A percentile compares a stretch with the other conserved stretches of the same genome.
These are phyloP conservation scores for Baryphthengus martii DNA, from an alignment of 2,113 vertebrate species.

Conservation along the genomic window DNA sequence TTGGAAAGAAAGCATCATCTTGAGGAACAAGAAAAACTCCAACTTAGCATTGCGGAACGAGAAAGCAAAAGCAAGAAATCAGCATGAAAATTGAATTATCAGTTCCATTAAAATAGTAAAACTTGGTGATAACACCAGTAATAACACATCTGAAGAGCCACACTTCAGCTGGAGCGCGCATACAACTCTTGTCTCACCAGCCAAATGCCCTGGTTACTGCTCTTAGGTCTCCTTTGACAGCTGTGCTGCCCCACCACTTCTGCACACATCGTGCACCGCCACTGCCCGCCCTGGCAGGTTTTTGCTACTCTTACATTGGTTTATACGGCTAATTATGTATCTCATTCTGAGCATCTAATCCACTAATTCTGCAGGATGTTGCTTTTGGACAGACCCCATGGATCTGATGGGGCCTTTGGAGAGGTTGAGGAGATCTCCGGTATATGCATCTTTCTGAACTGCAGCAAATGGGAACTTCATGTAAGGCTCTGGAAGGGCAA, in stretches of 20 bases:
- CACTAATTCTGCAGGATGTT: neutral
- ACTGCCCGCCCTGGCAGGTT: neutral
- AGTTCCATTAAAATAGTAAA: neutral
- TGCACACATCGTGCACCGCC: rapidly evolving
- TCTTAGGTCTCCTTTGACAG: neutral
- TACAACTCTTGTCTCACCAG: neutral
- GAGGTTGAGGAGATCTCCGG: neutral
- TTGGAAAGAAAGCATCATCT: neutral
- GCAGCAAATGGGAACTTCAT: neutral
- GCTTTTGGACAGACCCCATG: neutral
- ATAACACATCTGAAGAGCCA: neutral
- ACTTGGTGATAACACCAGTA: neutral
- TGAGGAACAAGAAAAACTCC: neutral
- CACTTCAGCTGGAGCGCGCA: neutral
- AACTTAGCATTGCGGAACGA: neutral
- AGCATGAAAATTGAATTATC: neutral
- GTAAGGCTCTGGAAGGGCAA: neutral
- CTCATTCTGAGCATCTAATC: neutral
- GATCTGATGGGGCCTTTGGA: neutral
- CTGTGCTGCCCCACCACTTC: neutral
- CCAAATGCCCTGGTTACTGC: too few species aligned
- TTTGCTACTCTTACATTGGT: neutral
- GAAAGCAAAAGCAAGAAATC: neutral
- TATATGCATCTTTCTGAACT: neutral
- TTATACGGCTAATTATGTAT: neutral